Conservation (phyloP, 2,113 vertebrate species). For the Seriola aureovittata region DNA sequence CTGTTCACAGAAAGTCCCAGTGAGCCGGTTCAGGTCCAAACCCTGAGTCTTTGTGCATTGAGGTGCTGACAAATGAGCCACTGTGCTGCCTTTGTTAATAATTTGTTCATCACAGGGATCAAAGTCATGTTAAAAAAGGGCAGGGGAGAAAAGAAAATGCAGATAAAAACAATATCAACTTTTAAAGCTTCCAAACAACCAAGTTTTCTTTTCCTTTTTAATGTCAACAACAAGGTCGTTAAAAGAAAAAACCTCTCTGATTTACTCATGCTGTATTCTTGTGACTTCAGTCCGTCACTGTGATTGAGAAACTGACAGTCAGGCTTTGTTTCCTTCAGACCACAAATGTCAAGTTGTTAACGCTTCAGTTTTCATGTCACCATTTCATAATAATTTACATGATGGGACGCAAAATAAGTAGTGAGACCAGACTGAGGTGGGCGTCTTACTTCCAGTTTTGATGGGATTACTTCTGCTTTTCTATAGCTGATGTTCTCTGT, state of each 20-base stretch:
- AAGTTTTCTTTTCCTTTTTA: neutral
- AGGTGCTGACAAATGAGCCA: too few species aligned
- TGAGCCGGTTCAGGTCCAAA: too few species aligned
- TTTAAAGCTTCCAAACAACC: too few species aligned
- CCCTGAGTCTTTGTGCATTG: too few species aligned
- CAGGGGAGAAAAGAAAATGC: too few species aligned
- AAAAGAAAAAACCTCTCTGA: neutral
- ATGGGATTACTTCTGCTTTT: constrained; percentile 16
- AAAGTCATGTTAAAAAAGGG: too few species aligned
- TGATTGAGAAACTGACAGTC: neutral
- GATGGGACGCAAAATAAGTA: neutral
- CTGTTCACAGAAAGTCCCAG: too few species aligned
- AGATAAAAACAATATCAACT: too few species aligned
- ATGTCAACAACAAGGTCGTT: neutral
- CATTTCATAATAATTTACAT: neutral
- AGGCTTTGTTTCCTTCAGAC: neutral
- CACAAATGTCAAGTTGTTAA: neutral
- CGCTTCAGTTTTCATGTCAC: neutral
- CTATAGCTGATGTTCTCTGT: neutral
- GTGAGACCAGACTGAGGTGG: neutral
- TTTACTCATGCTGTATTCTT: neutral
- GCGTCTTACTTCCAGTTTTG: neutral
- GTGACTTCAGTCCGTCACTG: neutral
- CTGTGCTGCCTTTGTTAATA: too few species aligned
- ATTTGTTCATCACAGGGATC: too few species aligned